Percentiles rank a stretch among this genome's conserved stretches.
Evolutionary conservation across 2,888 invertebrate species (phyloP).

Genomic region (Drosophila fungiperda): DNA sequence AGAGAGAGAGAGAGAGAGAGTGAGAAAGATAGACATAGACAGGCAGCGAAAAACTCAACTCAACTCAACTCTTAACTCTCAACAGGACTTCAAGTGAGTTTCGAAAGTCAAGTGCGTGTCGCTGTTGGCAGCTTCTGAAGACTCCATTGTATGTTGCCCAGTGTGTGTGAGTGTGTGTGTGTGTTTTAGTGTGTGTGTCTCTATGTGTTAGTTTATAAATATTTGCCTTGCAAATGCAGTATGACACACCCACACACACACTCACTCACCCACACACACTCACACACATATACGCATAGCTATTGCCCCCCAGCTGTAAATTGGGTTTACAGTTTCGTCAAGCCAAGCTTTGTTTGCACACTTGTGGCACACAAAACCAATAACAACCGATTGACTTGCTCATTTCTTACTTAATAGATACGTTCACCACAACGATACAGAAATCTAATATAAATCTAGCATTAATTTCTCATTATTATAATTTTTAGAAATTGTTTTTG

Average conservation of each 20-base stretch:
- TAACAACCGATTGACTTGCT: conserved; percentile 19
- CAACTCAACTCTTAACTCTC: conserved; percentile 47
- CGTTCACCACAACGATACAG: neutral
- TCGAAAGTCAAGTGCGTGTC: conserved; percentile 80
- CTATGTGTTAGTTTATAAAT: conserved; percentile 70
- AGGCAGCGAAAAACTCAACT: conserved; percentile 44
- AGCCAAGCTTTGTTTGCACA: conserved; percentile 29
- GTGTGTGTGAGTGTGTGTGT: conserved; percentile 1
- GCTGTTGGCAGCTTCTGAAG: conserved; percentile 66
- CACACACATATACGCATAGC: conserved; percentile 7
- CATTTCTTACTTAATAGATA: conserved; percentile 16
- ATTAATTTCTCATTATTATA: neutral
- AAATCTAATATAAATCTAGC: conserved; percentile 6
- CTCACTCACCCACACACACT: neutral
- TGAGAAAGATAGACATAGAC: conserved; percentile 13
- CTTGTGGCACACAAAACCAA: conserved; percentile 22
- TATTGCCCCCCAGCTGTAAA: conserved; percentile 22
- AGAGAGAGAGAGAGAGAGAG: neutral
- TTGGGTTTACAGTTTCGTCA: conserved; percentile 14
- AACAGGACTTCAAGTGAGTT: conserved; percentile 74
- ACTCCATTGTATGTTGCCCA: conserved; percentile 32
- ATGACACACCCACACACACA: conserved; percentile 20
- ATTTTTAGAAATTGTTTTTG: neutral
- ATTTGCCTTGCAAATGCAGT: conserved; percentile 71
- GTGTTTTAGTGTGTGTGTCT: conserved; percentile 22